phyloP scores from a whole-genome alignment of 2,797 vertebrate genomes.

The Scarus forsteni region DNA sequence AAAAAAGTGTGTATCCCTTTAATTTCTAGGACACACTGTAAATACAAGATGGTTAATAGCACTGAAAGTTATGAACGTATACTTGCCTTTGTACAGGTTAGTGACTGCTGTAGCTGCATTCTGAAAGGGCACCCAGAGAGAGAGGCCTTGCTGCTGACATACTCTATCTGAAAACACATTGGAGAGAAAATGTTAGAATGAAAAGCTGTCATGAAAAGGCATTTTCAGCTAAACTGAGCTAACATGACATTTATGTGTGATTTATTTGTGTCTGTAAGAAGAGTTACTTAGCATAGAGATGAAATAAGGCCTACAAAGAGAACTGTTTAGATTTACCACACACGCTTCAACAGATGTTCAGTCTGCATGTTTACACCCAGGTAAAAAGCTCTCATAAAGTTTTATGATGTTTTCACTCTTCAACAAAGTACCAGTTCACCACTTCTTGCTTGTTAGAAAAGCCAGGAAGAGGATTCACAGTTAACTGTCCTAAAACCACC shows the following conservation, averaged over 20 bases:
- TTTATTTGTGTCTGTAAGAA: too few relatives aligned
- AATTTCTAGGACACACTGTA: too few relatives aligned
- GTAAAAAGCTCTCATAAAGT: too few relatives aligned
- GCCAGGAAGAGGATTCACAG: too few relatives aligned
- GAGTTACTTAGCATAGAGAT: neutral
- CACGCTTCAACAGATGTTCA: too few relatives aligned
- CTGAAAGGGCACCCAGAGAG: conserved; percentile 98
- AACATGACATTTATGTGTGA: too few relatives aligned
- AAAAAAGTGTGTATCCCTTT: too few relatives aligned
- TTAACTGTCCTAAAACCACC: too few relatives aligned
- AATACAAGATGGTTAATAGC: too few relatives aligned
- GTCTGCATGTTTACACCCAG: neutral
- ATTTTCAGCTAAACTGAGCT: neutral
- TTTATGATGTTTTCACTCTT: too few relatives aligned
- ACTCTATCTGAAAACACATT: conserved; percentile 88
- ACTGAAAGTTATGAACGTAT: neutral
- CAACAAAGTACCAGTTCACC: too few relatives aligned
- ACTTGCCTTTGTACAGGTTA: conserved; percentile 97
- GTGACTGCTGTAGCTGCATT: conserved; percentile 98
- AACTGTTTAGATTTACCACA: neutral
- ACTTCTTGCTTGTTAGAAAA: too few relatives aligned
- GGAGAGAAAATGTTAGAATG: neutral
- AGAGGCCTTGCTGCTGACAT: conserved; percentile 98
- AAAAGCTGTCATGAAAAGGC: neutral
- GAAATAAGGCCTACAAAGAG: neutral